Percentiles rank a stretch among this genome's conserved stretches.
phyloP scores from a whole-genome alignment of 30 jellyfish, hydroid and myxozoan species.

The Morbakka virulenta region DNA sequence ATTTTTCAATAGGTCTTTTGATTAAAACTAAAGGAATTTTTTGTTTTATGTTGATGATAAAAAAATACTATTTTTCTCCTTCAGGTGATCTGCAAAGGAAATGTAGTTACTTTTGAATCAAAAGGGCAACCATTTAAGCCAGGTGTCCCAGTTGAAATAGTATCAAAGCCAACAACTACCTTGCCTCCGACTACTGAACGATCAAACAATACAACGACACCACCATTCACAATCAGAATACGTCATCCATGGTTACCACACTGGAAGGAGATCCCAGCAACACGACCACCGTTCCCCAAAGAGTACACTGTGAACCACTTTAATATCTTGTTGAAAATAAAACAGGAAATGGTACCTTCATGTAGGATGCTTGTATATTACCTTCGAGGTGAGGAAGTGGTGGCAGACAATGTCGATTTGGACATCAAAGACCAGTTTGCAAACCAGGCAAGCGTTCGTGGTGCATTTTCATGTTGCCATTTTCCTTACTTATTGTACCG shows the following conservation, averaged over 20 bases:
- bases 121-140: no score
- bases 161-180: neutral
- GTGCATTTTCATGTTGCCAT: no score
- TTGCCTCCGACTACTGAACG: slow-evolving; percentile 9
- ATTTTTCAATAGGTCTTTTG: no score
- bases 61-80: neutral
- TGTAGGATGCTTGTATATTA: slow-evolving; percentile 78
- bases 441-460: slow-evolving; percentile 45
- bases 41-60: neutral
- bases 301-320: slow-evolving; percentile 46
- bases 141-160: no score
- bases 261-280: slow-evolving; percentile 4
- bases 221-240: neutral
- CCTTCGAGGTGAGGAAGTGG: slow-evolving; percentile 63
- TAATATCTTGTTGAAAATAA: slow-evolving; percentile 32
- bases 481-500: no score
- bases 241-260: neutral
- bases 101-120: slow-evolving; percentile 60
- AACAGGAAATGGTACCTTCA: slow-evolving; percentile 76
- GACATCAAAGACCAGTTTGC: slow-evolving; percentile 55
- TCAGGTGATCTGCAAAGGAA: slow-evolving; percentile 79
- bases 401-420: slow-evolving; percentile 68
- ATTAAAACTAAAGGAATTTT: no score
- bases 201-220: slow-evolving; percentile 3
- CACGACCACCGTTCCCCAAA: slow-evolving; percentile 83